These are phyloP conservation scores for Onychomys torridus DNA, from an alignment of 2,797 vertebrate genomes.

Conservation along the genomic window DNA sequence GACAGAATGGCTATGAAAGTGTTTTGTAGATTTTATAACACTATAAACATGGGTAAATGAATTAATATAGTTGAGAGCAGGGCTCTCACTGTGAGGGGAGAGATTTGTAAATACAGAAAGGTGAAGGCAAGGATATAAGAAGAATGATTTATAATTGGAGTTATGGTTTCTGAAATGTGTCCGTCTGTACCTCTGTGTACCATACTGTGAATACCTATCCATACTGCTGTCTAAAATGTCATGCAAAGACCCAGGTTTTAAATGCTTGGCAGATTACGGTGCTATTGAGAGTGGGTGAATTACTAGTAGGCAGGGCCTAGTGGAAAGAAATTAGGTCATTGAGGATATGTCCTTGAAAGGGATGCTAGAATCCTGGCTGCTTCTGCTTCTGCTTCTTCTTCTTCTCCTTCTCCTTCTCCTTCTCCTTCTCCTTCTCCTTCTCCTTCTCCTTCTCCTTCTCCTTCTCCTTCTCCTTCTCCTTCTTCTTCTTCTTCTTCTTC, in stretches of 20 bases:
- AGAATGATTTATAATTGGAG: neutral
- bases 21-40: neutral
- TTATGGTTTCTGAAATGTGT: neutral
- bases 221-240: neutral
- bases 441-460: neutral
- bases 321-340: neutral
- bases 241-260: neutral
- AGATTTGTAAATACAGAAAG: neutral
- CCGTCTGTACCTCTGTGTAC: neutral
- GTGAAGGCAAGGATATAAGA: neutral
- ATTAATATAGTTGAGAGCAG: neutral
- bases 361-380: neutral
- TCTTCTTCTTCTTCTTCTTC: fast-evolving
- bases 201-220: neutral
- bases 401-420: too few relatives aligned
- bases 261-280: neutral
- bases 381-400: too few relatives aligned
- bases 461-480: neutral
- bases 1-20: neutral
- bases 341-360: neutral
- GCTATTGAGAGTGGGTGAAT: neutral
- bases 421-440: neutral
- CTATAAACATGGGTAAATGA: neutral
- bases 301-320: neutral
- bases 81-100: neutral